Evolutionary conservation across 1,140 invertebrate species (phyloP), one percentile per base, ranked within the genome.

Genomic region (Goniozus legneri): DNA sequence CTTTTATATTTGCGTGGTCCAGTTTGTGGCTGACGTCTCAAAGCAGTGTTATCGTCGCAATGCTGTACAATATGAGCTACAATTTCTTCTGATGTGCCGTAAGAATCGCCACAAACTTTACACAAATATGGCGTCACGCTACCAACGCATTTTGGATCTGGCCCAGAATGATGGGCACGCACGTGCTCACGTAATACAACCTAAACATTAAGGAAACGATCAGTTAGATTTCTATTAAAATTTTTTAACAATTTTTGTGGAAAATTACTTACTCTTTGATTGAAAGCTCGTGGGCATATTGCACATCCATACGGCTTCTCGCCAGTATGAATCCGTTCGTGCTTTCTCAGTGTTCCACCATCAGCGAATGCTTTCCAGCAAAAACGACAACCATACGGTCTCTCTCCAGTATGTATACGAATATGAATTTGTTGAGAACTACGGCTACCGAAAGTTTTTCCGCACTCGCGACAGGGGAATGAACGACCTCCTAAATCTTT

Each of bases 331-430:
- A 97, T 99, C 47, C 98, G 84, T 65, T 98, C 97, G 71, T 99
- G 97, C 62, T 98, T 92, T 8, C 95, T 84, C 31, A 99, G 75
- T 38, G 98, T 99, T 4, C 95, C 96, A 24, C 95, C 95, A 56
- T 97, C 97, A 0, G 96, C 96, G 67, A 98, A 99, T 16, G 95
- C 92, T 70, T 99, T 98, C 81, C 95, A 96, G 72, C 97, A 99
- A 70, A 94, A 97, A n/a, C 86, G 84, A 69, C 96, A 98, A 3
- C 86, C 89, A 66, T 97, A 97, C 0, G 93, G 87, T 31, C 88
- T 80, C 60, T 85, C 83, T 2, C 89, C 88, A 1, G 91, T 93
- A 62, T 94, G 91, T 35, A 91, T 92, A 16, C 91, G 80, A 15
- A 92, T 82, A 65, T 95, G 92, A 58, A 96, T 96, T 71, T 95